Evolutionary conservation across 1,140 invertebrate genomes (phyloP).

Genomic region (Danaus melanippus): DNA sequence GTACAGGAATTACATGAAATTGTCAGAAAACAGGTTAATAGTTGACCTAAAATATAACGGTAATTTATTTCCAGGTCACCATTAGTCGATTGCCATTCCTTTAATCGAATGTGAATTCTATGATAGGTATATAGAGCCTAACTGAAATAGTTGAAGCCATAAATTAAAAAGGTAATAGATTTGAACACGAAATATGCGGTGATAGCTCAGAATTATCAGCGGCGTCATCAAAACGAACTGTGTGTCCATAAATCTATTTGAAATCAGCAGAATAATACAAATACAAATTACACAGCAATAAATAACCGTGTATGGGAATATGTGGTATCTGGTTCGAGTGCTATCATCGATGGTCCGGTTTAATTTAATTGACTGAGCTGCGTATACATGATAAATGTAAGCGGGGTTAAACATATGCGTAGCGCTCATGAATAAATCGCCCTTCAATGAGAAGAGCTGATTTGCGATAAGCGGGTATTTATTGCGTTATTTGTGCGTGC

Average conservation of each 20-base stretch:
- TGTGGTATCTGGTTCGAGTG: constrained; percentile 38
- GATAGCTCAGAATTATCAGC: constrained; percentile 19
- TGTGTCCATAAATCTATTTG: constrained; percentile 47
- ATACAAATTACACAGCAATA: constrained; percentile 63
- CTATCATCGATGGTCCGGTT: constrained; percentile 57
- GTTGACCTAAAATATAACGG: too few species aligned
- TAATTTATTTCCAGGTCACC: too few species aligned
- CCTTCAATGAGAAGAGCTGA: constrained; percentile 59
- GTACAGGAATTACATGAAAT: too few species aligned
- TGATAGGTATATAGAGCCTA: too few species aligned
- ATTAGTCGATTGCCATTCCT: too few species aligned
- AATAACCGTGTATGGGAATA: constrained; percentile 54
- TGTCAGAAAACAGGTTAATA: too few species aligned
- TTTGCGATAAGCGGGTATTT: constrained; percentile 69
- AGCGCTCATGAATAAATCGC: constrained; percentile 61
- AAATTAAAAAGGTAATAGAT: too few species aligned
- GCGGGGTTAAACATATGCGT: constrained; percentile 56
- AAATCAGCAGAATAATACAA: constrained; percentile 57
- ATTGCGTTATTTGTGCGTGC: constrained; percentile 65
- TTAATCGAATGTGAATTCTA: too few species aligned
- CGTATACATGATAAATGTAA: constrained; percentile 64
- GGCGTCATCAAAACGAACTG: constrained; percentile 31
- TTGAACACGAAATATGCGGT: constrained; percentile 11
- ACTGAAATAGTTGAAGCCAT: too few species aligned
- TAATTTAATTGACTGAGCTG: constrained; percentile 67